Evolutionary conservation across 2,113 vertebrate genomes (phyloP), one percentile per base, ranked within the genome.

Genomic region (Conger conger): DNA sequence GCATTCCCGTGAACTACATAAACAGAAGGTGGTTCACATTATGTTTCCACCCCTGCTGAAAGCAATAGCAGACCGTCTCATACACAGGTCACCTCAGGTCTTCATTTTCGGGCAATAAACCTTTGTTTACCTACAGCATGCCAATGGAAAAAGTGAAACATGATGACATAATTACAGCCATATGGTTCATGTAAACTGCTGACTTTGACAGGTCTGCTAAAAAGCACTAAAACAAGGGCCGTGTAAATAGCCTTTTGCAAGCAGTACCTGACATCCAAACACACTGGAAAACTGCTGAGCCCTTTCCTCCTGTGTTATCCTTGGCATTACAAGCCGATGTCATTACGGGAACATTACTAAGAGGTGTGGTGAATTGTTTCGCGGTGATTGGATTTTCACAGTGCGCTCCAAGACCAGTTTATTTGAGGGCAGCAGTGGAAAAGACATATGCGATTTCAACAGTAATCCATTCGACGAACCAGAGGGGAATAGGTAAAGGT

Each of bases 371-470:
- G 84, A 85, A 81, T 53, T 76, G 79, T 76, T 81, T 82, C 57
- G 42, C 42, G 37, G 63, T 50, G 42, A 86, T 86, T 76, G 38
- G n/a, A 82, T 30, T 42, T 86, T 76, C 40, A 53, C 79, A 50
- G 17, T 36, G 57, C 63, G 60, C 79, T 81, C 54, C 36, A 40
- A 85, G 79, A 76, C 79, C 57, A 85, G 76, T 85, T 85, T 81
- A 45, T 53, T 86, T 76, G 40, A 6, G 84, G 79, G 77, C 33
- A 33, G 84, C 36, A 38, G 76, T 38, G 60, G 63, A 80, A 57
- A 57, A 81, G 76, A 79, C n/a, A n/a, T 54, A 30, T 84, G 35
- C 36, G 83, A 38, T 11, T 27, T 36, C 68, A 73, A 73, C 33
- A 73, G 33, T 33, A 73, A 73, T 73, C 27, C 68, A 30, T 73